Base-by-base conservation (phyloP, 2,888 invertebrate species). In the Euzophera pinguis region DNA sequence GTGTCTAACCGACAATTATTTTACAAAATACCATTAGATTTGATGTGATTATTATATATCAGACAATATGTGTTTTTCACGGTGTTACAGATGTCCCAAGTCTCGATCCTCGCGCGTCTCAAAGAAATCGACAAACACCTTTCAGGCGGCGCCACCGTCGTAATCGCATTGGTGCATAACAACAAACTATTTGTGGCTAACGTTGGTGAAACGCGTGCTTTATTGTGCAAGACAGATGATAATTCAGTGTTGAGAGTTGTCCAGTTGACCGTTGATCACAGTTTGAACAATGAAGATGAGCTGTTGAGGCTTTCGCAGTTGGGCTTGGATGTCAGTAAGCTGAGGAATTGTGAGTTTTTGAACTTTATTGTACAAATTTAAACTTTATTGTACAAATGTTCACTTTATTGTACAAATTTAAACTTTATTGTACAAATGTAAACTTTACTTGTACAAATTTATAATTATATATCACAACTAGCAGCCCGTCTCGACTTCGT, bases 181-280 rank as follows among this genome's bases (percentile, higher is more conserved):
- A 92, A 94, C 57, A 95, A 94, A 47, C 64, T 98, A 10, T 98
- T 94, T 72, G 95, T 98, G 0, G 96, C 97, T 0, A 98, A 98
- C 81, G 95, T 97, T 5, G 97, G 97, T 1, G 94, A 95, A 67
- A 93, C 95, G 27, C 84, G 97, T 60, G 97, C 96, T 0, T 75
- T 97, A 14, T 84, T 98, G 1, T 96, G 97, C 64, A 93, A 94
- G 73, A 95, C 94, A 0, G 97, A 96, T 70, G 90, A 91, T 29
- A 95, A 95, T 73, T 93, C 94, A 1, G 95, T 96, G 13, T 80
- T 96, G 43, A 65, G 78, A 7, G 96, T 97, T 0, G 92, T 94
- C 2, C 97, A 97, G 75, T 81, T 98, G 49, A 95, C 95, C 1
- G 93, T 95, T 0, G 97, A 97, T 76, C 98, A 98, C 73, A 95